These are phyloP conservation scores for Reinhardtius hippoglossoides DNA, from an alignment of 2,113 vertebrate genomes.

Conservation along the genomic window DNA sequence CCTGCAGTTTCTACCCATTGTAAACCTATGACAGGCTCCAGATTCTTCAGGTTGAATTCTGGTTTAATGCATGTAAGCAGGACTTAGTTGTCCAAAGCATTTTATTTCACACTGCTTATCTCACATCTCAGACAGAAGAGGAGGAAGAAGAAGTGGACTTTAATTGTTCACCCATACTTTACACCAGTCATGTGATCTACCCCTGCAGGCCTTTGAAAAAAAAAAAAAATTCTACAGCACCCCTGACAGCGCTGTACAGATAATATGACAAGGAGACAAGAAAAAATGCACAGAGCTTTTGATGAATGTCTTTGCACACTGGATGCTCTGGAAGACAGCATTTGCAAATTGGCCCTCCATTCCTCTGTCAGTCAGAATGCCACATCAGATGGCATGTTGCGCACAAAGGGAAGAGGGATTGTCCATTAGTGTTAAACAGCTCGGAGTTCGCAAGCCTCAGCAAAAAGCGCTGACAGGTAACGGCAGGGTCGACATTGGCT, in stretches of 20 bases:
- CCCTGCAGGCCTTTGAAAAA: conserved; percentile 8
- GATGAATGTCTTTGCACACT: conserved; percentile 64
- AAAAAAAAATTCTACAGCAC: conserved; percentile 9
- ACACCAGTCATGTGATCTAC: conserved; percentile 12
- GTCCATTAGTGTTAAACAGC: conserved; percentile 75
- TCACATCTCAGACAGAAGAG: neutral
- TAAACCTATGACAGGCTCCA: neutral
- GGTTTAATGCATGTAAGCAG: neutral
- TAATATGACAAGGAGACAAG: conserved; percentile 60
- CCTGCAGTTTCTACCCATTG: neutral
- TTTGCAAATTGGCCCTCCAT: conserved; percentile 71
- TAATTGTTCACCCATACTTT: conserved; percentile 33
- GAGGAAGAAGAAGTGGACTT: conserved; percentile 34
- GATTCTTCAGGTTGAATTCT: neutral
- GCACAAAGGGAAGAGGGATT: conserved; percentile 65
- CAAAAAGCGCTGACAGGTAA: conserved; percentile 71
- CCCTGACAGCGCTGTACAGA: conserved; percentile 47
- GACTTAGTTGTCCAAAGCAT: neutral
- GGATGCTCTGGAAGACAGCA: conserved; percentile 57
- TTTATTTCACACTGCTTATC: conserved; percentile 1
- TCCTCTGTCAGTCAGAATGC: conserved; percentile 68
- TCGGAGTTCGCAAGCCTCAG: conserved; percentile 59
- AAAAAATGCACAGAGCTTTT: conserved; percentile 58
- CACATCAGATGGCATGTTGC: conserved; percentile 54
- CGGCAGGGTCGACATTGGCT: conserved; percentile 51